Evolutionary conservation across 2,888 invertebrate genomes (phyloP).

Genomic region (Tridacna gigas): DNA sequence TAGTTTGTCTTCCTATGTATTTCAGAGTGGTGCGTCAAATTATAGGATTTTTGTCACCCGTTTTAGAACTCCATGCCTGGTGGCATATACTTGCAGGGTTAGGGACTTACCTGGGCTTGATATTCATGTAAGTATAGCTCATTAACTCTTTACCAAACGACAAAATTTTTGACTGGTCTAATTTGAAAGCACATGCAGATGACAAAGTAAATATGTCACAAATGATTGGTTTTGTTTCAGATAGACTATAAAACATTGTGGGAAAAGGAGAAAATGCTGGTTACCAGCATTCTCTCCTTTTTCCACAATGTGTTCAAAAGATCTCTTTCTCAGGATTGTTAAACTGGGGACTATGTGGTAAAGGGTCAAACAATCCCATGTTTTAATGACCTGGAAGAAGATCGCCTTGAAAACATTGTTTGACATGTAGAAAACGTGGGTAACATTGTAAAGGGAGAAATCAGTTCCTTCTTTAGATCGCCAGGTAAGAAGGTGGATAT

Average conservation of each 20-base stretch:
- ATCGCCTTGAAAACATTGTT: too few species aligned
- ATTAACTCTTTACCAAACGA: not conserved
- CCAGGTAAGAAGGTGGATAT: too few species aligned
- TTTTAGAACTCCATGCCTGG: constrained; percentile 86
- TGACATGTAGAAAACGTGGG: not conserved
- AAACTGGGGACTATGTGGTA: too few species aligned
- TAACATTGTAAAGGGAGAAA: not conserved
- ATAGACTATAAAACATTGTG: not conserved
- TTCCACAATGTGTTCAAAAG: not conserved
- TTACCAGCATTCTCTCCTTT: not conserved
- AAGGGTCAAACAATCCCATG: too few species aligned
- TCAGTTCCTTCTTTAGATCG: too few species aligned
- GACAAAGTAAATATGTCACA: not conserved
- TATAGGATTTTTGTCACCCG: constrained; percentile 72
- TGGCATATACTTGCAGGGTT: constrained; percentile 86
- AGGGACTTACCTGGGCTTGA: constrained; percentile 84
- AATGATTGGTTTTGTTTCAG: not conserved
- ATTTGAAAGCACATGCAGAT: not conserved
- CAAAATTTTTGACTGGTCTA: not conserved
- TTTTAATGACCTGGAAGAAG: too few species aligned
- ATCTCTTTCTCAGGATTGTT: not conserved
- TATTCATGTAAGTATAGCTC: constrained; percentile 81
- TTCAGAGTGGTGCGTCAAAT: constrained; percentile 45
- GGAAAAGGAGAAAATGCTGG: not conserved
- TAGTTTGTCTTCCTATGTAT: constrained; percentile 4